Conservation (phyloP, 2,113 vertebrate genomes). For the Helogale parvula region DNA sequence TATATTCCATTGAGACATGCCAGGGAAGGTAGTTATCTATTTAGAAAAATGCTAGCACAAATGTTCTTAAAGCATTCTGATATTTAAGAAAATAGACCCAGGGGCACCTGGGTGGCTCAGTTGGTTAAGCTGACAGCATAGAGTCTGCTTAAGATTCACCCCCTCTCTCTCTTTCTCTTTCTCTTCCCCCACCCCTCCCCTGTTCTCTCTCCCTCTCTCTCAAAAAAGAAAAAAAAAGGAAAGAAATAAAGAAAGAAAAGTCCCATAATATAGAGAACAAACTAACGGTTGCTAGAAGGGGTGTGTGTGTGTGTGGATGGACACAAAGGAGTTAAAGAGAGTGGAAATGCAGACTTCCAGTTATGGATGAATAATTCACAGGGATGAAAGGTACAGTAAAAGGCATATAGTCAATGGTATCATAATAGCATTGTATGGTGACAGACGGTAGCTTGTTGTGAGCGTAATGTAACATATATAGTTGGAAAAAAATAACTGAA, state of each 20-base stretch:
- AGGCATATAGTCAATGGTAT: not conserved
- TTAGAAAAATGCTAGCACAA: not conserved
- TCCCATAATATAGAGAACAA: not conserved
- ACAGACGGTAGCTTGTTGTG: not conserved
- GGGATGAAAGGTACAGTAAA: not conserved
- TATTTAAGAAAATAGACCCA: constrained; percentile 2
- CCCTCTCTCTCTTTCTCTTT: no score
- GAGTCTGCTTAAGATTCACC: no score
- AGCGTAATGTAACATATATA: not conserved
- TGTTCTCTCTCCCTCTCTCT: no score
- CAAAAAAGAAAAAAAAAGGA: no score
- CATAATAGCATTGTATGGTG: not conserved
- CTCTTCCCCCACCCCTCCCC: no score
- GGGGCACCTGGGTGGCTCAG: no score
- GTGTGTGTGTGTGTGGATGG: not conserved
- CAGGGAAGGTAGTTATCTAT: not conserved
- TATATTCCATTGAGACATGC: not conserved
- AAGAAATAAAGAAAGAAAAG: no score
- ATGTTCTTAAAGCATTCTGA: not conserved
- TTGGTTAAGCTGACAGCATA: no score
- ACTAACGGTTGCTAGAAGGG: not conserved
- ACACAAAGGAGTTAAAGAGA: not conserved
- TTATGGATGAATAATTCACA: not conserved
- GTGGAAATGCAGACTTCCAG: not conserved
- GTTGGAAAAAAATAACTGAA: not conserved